Percentiles rank a stretch among this genome's conserved stretches.
Evolutionary conservation across 37 sponge, comb jelly and placozoan species (phyloP).

Genomic region (Lycopodina hypogea): DNA sequence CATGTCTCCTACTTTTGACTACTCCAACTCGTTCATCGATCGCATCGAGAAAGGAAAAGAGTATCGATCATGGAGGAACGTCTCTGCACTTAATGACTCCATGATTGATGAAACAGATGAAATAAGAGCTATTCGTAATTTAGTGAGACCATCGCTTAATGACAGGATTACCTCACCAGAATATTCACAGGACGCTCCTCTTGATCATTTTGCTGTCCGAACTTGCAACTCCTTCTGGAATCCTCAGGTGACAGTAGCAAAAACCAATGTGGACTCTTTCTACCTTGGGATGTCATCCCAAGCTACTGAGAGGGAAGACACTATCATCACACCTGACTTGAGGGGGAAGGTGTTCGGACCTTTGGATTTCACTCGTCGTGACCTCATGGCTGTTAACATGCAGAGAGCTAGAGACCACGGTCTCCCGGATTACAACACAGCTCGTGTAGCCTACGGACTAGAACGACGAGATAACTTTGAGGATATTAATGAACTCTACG

Average conservation of each 20-base stretch:
- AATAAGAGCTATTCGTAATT: too few relatives aligned
- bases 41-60: not conserved
- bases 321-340: slow-evolving; percentile 87
- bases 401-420: slow-evolving; percentile 95
- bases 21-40: slow-evolving; percentile 16
- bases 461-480: slow-evolving; percentile 46
- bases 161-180: too few relatives aligned
- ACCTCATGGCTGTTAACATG: slow-evolving; percentile 92
- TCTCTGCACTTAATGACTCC: not conserved
- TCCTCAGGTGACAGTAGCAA: slow-evolving; percentile 63
- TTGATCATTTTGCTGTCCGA: slow-evolving; percentile 57
- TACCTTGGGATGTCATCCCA: slow-evolving; percentile 83
- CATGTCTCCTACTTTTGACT: not conserved
- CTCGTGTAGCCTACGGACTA: slow-evolving; percentile 75
- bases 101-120: not conserved
- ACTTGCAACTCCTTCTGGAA: slow-evolving; percentile 95
- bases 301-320: slow-evolving; percentile 83
- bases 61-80: not conserved
- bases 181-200: too few relatives aligned
- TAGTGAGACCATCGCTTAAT: too few relatives aligned
- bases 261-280: slow-evolving; percentile 74
- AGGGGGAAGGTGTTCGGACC: slow-evolving; percentile 90
- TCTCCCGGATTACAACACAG: slow-evolving; percentile 87
- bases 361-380: slow-evolving; percentile 86
- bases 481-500: slow-evolving; percentile 77